Conservation (phyloP, 1,140 invertebrate species). For the Sarcophaga peregrina region DNA sequence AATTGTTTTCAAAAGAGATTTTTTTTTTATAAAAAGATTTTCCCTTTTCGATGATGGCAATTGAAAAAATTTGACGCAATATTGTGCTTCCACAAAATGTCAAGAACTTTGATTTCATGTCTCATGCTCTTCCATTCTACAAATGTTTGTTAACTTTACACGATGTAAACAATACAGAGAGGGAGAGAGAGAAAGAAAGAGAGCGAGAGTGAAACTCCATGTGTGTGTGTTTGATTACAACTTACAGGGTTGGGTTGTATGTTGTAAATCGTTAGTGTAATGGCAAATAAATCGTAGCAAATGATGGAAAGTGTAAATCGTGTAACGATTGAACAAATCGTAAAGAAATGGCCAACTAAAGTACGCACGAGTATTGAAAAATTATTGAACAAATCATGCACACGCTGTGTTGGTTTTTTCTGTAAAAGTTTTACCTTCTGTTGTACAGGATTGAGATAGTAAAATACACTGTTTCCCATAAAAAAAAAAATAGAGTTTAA, state of each 20-base stretch:
- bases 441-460: not conserved
- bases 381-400: not conserved
- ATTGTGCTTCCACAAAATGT: conserved; percentile 18
- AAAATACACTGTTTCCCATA: not conserved
- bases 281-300: not conserved
- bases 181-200: too few relatives aligned
- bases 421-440: not conserved
- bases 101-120: conserved; percentile 39
- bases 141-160: conserved; percentile 12
- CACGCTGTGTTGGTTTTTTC: not conserved
- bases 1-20: not conserved
- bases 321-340: not conserved
- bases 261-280: not conserved
- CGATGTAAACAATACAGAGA: not conserved
- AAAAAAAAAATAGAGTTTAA: too few relatives aligned
- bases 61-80: not conserved
- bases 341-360: not conserved
- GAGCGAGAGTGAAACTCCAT: not conserved
- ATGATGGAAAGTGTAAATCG: not conserved
- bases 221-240: not conserved
- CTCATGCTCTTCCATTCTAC: not conserved
- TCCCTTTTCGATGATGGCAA: too few relatives aligned
- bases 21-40: not conserved
- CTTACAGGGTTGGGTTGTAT: not conserved
- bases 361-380: not conserved